Evolutionary conservation across 2,797 vertebrate genomes (phyloP).

Genomic region (Cirrhinus mrigala): DNA sequence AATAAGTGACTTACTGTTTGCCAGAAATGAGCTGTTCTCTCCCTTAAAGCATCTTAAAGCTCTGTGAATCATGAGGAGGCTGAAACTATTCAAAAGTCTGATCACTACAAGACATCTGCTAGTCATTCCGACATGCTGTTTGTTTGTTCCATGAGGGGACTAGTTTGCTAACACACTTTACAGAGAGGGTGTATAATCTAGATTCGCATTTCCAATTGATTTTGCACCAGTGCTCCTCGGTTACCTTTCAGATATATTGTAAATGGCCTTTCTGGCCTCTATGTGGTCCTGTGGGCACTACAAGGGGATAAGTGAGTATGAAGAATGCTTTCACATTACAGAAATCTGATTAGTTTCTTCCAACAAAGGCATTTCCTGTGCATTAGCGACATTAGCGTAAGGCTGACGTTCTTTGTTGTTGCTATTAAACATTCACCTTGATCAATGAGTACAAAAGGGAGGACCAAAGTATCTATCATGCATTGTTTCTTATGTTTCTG

Average conservation of each 20-base stretch:
- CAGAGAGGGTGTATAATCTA: neutral
- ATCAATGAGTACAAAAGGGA: conserved; percentile 17
- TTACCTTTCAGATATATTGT: conserved; percentile 24
- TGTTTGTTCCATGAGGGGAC: conserved; percentile 17
- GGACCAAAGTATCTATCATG: neutral
- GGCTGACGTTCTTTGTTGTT: conserved; percentile 64
- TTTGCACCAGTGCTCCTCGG: neutral
- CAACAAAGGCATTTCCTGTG: conserved; percentile 79
- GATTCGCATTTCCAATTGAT: conserved; percentile 29
- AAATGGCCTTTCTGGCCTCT: conserved; percentile 30
- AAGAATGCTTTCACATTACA: conserved; percentile 76
- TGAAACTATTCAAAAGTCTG: conserved; percentile 3
- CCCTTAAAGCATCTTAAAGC: conserved; percentile 50
- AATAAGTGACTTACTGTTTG: conserved; percentile 79
- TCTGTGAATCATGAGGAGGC: conserved; percentile 20
- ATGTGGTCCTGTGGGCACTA: conserved; percentile 62
- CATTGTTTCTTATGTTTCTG: neutral
- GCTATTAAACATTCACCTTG: conserved; percentile 43
- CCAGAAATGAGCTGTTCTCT: conserved; percentile 63
- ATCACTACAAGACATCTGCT: neutral
- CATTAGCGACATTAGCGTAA: conserved; percentile 73
- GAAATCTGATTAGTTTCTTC: conserved; percentile 78
- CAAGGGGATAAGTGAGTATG: conserved; percentile 73
- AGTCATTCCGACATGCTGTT: conserved; percentile 8
- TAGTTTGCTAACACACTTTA: conserved; percentile 13